Evolutionary conservation across 2,797 vertebrate genomes (phyloP).

Genomic region (Acrossocheilus fasciatus): DNA sequence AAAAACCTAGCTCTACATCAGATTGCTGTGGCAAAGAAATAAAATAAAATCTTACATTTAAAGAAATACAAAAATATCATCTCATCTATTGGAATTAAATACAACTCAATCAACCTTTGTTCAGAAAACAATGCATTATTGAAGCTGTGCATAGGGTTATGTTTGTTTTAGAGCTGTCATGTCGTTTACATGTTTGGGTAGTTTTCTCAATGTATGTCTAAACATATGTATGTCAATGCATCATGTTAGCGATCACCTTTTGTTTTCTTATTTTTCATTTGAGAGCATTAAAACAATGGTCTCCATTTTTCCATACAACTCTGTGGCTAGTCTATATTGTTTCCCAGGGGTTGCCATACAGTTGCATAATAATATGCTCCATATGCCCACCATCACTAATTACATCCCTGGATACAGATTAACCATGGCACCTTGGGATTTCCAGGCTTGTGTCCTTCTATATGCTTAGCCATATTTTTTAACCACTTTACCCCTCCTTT

Average conservation of each 20-base stretch:
- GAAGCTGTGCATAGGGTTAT: slow-evolving; percentile 22
- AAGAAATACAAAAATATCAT: neutral
- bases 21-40: neutral
- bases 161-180: slow-evolving; percentile 18
- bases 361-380: slow-evolving; percentile 66
- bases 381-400: slow-evolving; percentile 66
- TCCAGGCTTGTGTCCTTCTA: slow-evolving; percentile 72
- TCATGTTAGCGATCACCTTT: slow-evolving; percentile 38
- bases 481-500: slow-evolving; percentile 61
- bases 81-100: neutral
- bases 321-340: slow-evolving; percentile 41
- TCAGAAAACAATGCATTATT: slow-evolving; percentile 34
- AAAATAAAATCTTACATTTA: neutral
- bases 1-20: neutral
- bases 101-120: slow-evolving; percentile 15
- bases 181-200: slow-evolving; percentile 24
- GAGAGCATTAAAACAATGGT: slow-evolving; percentile 53
- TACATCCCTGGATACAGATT: slow-evolving; percentile 64
- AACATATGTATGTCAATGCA: slow-evolving; percentile 50
- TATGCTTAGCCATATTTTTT: slow-evolving; percentile 70
- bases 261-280: slow-evolving; percentile 55
- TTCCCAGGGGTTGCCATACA: slow-evolving; percentile 56
- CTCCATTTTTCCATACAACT: slow-evolving; percentile 46
- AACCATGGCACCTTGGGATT: slow-evolving; percentile 68
- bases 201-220: slow-evolving; percentile 41